A percentile compares a stretch with the other conserved stretches of the same genome.
Evolutionary conservation across 2,797 vertebrate species (phyloP).

Genomic region (Channa striata): DNA sequence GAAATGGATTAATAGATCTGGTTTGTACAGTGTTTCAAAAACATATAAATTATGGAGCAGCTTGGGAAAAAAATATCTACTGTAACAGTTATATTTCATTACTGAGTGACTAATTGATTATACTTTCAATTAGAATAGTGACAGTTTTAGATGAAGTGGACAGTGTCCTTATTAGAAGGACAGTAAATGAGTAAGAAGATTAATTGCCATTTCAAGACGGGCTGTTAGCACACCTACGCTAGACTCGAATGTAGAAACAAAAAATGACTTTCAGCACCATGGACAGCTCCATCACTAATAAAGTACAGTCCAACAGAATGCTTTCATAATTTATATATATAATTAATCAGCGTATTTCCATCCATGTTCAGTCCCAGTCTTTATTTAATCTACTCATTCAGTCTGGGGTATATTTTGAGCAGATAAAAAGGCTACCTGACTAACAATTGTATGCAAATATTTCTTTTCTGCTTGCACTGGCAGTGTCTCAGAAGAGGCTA

Average conservation of each 20-base stretch:
- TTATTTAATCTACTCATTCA: conserved; percentile 2
- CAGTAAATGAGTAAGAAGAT: conserved; percentile 19
- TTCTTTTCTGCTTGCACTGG: conserved; percentile 42
- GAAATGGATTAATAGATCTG: conserved; percentile 23
- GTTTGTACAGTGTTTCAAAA: background rate
- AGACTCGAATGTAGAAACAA: conserved; percentile 7
- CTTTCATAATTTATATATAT: too few species aligned
- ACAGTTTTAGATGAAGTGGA: conserved; percentile 32
- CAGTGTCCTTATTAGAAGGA: conserved; percentile 21
- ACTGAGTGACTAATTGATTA: conserved; percentile 26
- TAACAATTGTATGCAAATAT: conserved; percentile 52
- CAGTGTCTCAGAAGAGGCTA: conserved; percentile 23
- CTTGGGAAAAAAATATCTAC: background rate
- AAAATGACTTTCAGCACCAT: conserved; percentile 40
- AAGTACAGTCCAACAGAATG: background rate
- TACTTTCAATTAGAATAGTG: conserved; percentile 1
- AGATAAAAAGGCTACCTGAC: conserved; percentile 25
- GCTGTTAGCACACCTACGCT: conserved; percentile 9
- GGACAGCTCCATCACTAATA: conserved; percentile 33
- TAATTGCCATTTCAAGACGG: conserved; percentile 11
- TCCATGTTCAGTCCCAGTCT: too few species aligned
- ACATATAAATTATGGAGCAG: background rate
- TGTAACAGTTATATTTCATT: conserved; percentile 16
- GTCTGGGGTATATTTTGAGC: conserved; percentile 24
- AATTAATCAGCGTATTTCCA: too few species aligned